Evolutionary conservation across 1,140 invertebrate genomes (phyloP).

Genomic region (Choristoneura fumiferana): DNA sequence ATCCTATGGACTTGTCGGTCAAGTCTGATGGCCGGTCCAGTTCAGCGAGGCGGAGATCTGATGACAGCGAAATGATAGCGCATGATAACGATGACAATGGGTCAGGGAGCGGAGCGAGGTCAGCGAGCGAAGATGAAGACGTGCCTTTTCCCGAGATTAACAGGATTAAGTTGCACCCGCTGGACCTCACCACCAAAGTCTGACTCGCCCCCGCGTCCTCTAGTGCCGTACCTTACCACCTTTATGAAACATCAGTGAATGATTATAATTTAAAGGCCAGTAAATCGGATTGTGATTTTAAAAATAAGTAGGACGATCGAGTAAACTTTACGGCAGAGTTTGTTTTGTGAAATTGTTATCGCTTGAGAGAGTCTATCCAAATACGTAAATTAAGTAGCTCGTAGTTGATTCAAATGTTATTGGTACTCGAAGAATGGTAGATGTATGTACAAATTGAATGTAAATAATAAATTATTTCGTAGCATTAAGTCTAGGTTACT

Average conservation of each 20-base stretch:
- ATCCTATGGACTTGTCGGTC: slow-evolving; percentile 90
- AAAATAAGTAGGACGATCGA: slow-evolving; percentile 45
- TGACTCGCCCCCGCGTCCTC: slow-evolving; percentile 47
- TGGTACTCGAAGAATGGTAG: slow-evolving; percentile 57
- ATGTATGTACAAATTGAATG: slow-evolving; percentile 69
- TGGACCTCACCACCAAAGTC: slow-evolving; percentile 84
- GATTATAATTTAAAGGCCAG: slow-evolving; percentile 57
- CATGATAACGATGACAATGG: slow-evolving; percentile 65
- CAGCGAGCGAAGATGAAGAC: slow-evolving; percentile 77
- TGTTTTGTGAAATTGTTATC: slow-evolving; percentile 65
- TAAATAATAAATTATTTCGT: slow-evolving; percentile 76
- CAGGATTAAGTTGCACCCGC: slow-evolving; percentile 78
- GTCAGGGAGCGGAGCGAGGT: slow-evolving; percentile 78
- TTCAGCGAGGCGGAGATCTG: slow-evolving; percentile 64
- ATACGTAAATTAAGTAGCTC: slow-evolving; percentile 72
- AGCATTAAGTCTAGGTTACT: slow-evolving; percentile 52
- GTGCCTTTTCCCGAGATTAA: slow-evolving; percentile 76
- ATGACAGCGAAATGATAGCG: slow-evolving; percentile 71
- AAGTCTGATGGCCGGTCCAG: slow-evolving; percentile 80
- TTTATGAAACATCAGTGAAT: slow-evolving; percentile 41
- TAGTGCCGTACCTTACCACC: slow-evolving; percentile 36
- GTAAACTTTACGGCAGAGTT: slow-evolving; percentile 40
- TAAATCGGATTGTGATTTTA: slow-evolving; percentile 70
- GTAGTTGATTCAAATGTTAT: slow-evolving; percentile 53
- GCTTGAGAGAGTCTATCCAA: slow-evolving; percentile 74